These are phyloP conservation scores for Oligia latruncula DNA, from an alignment of 2,888 invertebrate genomes.

Conservation along the genomic window DNA sequence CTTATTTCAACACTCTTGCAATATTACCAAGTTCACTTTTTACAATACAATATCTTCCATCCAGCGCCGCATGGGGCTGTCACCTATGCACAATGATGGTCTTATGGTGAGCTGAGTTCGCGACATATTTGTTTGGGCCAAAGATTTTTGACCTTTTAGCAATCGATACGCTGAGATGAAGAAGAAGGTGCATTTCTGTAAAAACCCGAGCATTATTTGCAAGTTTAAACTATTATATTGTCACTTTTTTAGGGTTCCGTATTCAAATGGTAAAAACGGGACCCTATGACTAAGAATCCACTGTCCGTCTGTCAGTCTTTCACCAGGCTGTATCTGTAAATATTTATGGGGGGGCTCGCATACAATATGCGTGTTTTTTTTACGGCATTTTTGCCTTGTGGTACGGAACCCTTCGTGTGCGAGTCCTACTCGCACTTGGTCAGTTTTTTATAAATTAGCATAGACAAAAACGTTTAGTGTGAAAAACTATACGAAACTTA, in stretches of 20 bases:
- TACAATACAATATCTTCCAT: neutral
- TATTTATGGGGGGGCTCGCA: too few relatives aligned
- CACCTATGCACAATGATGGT: neutral
- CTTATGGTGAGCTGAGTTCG: neutral
- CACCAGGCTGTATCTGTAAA: too few relatives aligned
- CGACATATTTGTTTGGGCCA: neutral
- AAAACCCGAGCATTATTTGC: conserved; percentile 7
- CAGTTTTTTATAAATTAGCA: conserved; percentile 22
- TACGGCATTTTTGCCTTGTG: too few relatives aligned
- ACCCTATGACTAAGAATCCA: too few relatives aligned
- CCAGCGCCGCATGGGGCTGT: neutral
- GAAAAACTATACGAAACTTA: conserved; percentile 45
- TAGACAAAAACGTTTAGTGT: conserved; percentile 34
- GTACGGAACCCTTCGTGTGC: too few relatives aligned
- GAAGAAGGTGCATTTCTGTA: conserved; percentile 3
- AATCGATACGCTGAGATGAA: neutral
- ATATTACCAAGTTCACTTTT: neutral
- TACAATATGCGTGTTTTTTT: too few relatives aligned
- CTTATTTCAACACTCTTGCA: conserved; percentile 14
- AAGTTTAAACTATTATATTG: neutral
- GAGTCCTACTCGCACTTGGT: too few relatives aligned
- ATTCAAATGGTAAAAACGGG: too few relatives aligned
- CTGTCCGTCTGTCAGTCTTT: too few relatives aligned
- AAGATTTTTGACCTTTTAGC: neutral
- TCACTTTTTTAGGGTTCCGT: neutral